A percentile compares a stretch with the other conserved stretches of the same genome.
Evolutionary conservation across 1,140 invertebrate genomes (phyloP).

Genomic region (Ruditapes philippinarum): DNA sequence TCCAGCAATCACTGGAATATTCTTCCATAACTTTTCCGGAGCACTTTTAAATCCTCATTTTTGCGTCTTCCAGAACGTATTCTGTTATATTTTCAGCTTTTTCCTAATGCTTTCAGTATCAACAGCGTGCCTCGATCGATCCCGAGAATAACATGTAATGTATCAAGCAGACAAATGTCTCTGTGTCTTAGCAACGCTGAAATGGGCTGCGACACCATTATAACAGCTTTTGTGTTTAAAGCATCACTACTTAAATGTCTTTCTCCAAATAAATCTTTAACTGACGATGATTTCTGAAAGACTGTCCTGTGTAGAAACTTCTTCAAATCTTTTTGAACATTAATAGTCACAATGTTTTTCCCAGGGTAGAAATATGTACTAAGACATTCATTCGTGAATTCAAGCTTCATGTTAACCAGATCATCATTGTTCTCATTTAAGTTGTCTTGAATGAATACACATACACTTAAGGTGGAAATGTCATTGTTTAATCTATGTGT

Average conservation of each 20-base stretch:
- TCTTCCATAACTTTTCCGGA: too few species aligned
- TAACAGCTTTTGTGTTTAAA: background rate
- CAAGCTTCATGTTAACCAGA: background rate
- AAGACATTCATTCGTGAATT: background rate
- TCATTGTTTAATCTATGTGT: background rate
- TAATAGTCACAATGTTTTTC: background rate
- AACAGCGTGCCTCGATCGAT: background rate
- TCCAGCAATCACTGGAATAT: too few species aligned
- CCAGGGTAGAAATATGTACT: background rate
- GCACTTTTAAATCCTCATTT: too few species aligned
- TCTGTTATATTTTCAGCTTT: background rate
- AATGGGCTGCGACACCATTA: background rate
- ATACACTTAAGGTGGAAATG: background rate
- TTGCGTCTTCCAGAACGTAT: too few species aligned
- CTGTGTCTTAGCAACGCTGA: conserved; percentile 8
- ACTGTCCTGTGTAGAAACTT: background rate
- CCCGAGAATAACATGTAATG: background rate
- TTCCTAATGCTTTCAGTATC: background rate
- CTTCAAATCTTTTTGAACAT: background rate
- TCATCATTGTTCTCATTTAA: background rate
- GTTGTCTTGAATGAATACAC: background rate
- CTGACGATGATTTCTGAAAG: background rate
- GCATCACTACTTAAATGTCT: background rate
- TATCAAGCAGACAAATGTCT: conserved; percentile 25
- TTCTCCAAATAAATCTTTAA: conserved; percentile 24